Evolutionary conservation across 1,140 invertebrate genomes (phyloP), one percentile per base, ranked within the genome.

Genomic region (Saccostrea echinata): DNA sequence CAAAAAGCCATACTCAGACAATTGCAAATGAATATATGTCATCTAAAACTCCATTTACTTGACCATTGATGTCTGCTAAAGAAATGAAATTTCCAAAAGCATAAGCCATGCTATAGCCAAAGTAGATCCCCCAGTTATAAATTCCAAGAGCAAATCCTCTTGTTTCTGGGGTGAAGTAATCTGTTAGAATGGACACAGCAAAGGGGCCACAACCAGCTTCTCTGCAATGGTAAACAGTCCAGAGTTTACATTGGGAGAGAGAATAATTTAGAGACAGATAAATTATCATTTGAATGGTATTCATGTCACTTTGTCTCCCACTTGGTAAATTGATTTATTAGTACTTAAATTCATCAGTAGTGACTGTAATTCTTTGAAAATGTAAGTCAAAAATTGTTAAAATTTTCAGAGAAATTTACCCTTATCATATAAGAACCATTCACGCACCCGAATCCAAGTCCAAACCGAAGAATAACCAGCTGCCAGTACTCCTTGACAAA

Each of bases 111-210:
- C 98, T 98, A 90, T 98, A 99, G 16, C 98, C 98, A 30, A 98
- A 97, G 92, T 99, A 99, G 89, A 99, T 98, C 53, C 98, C 98
- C 98, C 98, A 98, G 94, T 98, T 98, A 95, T 98, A 98, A 85
- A 99, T 97, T 0, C 98, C 98, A 96, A 99, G 97, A 0, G 98
- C 98, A 18, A 98, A 95, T 12, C 97, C 98, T 89, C 98, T 96
- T 90, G 97, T 97, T 85, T 97, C 96, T 93, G 89, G 35, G 87
- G 88, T 88, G 91, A 93, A 95, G 83, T 94, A 95, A 92, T 98
- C 98, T 0, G 97, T 97, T 21, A 99, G 96, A 71, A 99, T 97
- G 6, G 97, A 97, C 0, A 97, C 98, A 2, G 97, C 97, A 91
- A 98, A 94, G 0, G 98, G 98, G 94, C 98, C 98, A 93, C 98